Evolutionary conservation across 2,113 vertebrate genomes (phyloP).

Genomic region (Bos javanicus): DNA sequence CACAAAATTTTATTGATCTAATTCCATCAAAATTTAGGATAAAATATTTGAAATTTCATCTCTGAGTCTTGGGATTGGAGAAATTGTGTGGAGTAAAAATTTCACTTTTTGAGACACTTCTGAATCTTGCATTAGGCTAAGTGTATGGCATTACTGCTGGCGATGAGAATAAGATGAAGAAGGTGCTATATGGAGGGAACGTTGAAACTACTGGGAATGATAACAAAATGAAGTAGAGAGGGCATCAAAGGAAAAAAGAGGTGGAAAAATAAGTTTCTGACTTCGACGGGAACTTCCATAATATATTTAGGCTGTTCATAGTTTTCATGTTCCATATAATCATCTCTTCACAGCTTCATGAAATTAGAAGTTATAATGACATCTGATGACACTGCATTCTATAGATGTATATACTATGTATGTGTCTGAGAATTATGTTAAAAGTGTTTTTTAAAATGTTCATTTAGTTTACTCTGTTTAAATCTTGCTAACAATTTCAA

Average conservation of each 20-base stretch:
- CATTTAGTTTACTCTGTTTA: background rate
- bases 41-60: background rate
- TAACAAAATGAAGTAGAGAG: background rate
- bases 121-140: background rate
- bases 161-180: background rate
- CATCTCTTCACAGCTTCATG: background rate
- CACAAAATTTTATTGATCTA: background rate
- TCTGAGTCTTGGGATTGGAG: background rate
- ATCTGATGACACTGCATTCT: background rate
- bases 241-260: background rate
- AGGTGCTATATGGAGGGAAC: rapidly evolving
- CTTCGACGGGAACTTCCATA: background rate
- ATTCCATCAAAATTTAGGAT: background rate
- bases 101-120: background rate
- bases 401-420: background rate
- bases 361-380: background rate
- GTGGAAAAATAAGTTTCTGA: background rate
- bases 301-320: background rate
- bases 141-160: background rate
- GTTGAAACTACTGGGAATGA: background rate
- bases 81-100: background rate
- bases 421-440: background rate
- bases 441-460: background rate
- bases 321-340: background rate
- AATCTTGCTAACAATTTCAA: background rate